Evolutionary conservation across 1,140 invertebrate species (phyloP).

Genomic region (Hesperophylax magnus): DNA sequence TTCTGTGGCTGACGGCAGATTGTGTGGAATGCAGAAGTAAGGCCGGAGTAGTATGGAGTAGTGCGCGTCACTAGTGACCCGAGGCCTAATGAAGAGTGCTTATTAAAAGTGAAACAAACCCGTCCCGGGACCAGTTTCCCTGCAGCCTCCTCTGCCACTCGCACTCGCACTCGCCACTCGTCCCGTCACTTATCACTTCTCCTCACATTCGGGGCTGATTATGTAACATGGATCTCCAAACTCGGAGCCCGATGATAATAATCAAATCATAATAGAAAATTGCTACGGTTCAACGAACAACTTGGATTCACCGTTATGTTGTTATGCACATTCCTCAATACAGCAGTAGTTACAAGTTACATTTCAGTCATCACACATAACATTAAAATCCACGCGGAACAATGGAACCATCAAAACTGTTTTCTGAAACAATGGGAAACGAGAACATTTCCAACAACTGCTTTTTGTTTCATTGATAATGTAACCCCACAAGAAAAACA

Average conservation of each 20-base stretch:
- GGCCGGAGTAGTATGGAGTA: background rate
- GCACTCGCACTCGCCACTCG: background rate
- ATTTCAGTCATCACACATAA: too few relatives aligned
- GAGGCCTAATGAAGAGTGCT: slow-evolving; percentile 38
- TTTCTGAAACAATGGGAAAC: slow-evolving; percentile 9
- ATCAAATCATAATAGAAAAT: slow-evolving; percentile 3
- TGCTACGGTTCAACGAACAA: background rate
- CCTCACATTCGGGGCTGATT: background rate
- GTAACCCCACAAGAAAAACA: background rate
- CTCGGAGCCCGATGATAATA: background rate
- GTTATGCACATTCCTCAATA: background rate
- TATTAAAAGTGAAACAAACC: slow-evolving; percentile 39
- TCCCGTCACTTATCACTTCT: too few relatives aligned
- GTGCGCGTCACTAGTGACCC: background rate
- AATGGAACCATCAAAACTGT: too few relatives aligned
- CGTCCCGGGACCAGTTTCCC: slow-evolving; percentile 22
- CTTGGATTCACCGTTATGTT: background rate
- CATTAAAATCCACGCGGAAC: too few relatives aligned
- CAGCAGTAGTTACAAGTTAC: too few relatives aligned
- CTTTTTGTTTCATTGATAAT: slow-evolving; percentile 16
- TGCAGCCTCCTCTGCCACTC: background rate
- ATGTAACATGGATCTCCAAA: background rate
- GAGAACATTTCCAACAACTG: background rate
- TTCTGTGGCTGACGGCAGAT: background rate
- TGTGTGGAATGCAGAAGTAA: background rate